Percentiles rank a stretch among this genome's conserved stretches.
Evolutionary conservation across 2,113 vertebrate species (phyloP).

Genomic region (Platycercus adscitus): DNA sequence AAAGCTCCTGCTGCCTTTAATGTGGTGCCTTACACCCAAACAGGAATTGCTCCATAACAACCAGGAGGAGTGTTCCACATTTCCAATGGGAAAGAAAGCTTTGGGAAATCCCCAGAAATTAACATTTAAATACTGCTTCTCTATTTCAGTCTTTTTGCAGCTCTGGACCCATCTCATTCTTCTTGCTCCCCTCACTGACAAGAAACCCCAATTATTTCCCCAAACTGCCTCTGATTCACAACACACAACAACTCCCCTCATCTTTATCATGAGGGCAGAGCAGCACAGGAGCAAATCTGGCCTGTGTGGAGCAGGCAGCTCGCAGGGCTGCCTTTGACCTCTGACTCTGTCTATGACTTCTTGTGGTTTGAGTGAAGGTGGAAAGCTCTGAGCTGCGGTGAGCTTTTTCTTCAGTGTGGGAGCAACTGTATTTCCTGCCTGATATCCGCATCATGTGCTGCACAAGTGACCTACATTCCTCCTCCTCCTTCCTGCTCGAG

Average conservation of each 20-base stretch:
- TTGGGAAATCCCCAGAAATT: neutral
- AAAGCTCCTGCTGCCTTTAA: neutral
- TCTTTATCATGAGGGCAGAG: neutral
- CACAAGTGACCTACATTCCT: conserved; percentile 60
- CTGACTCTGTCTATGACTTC: conserved; percentile 40
- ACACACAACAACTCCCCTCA: neutral
- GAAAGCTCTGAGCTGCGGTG: conserved; percentile 47
- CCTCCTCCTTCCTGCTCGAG: neutral
- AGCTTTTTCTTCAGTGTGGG: conserved; percentile 30
- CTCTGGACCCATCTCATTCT: neutral
- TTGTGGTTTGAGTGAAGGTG: conserved; percentile 68
- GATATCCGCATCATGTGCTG: neutral
- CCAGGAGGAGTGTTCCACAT: neutral
- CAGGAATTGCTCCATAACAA: neutral
- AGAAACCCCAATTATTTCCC: neutral
- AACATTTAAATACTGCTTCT: neutral
- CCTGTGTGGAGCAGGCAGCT: neutral
- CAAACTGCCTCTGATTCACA: neutral
- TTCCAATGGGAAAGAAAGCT: neutral
- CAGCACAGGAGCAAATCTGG: neutral
- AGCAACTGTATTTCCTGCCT: conserved; percentile 63
- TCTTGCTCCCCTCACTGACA: neutral
- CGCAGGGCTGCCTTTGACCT: conserved; percentile 23
- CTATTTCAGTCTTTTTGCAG: neutral
- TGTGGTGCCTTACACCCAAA: neutral